Evolutionary conservation across 1,140 invertebrate species (phyloP), one percentile per base, ranked within the genome.

Genomic region (Acyrthosiphon pisum): DNA sequence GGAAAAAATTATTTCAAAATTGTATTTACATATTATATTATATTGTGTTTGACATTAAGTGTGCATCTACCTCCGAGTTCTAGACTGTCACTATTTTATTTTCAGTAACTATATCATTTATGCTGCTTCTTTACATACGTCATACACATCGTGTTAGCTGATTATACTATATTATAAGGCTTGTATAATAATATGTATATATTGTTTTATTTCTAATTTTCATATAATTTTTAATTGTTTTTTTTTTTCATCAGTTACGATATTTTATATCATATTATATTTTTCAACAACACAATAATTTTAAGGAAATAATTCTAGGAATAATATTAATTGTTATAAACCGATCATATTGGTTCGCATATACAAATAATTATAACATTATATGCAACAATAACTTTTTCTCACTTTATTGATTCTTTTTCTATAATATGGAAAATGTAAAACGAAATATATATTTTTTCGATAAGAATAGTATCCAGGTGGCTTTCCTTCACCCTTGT

Each of bases 381-480:
- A 50, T 37, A 50, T 89, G 35, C 22, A 37, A 41, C 3, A 41
- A 1, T 26, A 14, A 14, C 4, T 56, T 89, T 41, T 53, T 89
- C 20, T 11, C 8, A 53, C 48, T 53, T 53, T 50, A 50, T 89
- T 35, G 87, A 89, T 89, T 53, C 2, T 20, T 35, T 2, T 89
- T 50, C 48, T 89, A 26, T 35, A 88, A 35, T 88, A 88, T 50
- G 18, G 23, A 35, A 50, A 50, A 37, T 89, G 37, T 41, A 41
- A 89, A 56, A 89, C 3, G 23, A 53, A 89, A 37, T 20, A 89
- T 37, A 53, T 89, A 89, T 89, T 41, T 56, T 89, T 56, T 41
- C 48, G 48, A 89, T 89, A 41, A 89, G 35, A 56, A 35, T 41
- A 30, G 48, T 89, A 89, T 56, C 50, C 88, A 89, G 88, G 88